Evolutionary conservation across 2,888 invertebrate genomes (phyloP), one percentile per base, ranked within the genome.

Genomic region (Deroplatys truncata): DNA sequence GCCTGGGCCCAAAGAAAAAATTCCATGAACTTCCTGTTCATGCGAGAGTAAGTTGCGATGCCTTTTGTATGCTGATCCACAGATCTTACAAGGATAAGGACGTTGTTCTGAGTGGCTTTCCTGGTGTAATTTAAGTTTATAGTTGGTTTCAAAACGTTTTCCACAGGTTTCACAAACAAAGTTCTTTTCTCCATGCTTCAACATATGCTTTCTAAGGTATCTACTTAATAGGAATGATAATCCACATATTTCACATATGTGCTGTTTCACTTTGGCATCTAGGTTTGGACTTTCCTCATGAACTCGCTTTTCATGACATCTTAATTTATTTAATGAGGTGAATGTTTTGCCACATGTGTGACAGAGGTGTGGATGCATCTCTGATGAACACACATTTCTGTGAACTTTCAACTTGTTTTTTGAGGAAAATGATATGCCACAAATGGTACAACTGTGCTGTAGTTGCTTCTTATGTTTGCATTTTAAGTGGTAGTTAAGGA

Each of bases 1-100:
- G 28, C 85, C 85, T 49, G 85, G 85, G 8, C 85, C 85, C 56
- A 85, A 85, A 16, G 85, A 85, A 85, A 85, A 85, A 49, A 85
- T 85, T 3, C 85, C 85, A 49, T 85, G 85, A n/a, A 85, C 85
- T 28, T 85, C 85, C 28, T 85, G 85, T 16, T 88, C 88, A 92
- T 95, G 95, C 90, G 93, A 94, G 88, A 94, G 94, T 20, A 95
- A 92, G 92, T 95, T 95, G 29, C 95, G 92, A 90, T 93, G 93
- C 91, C 95, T 95, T 8, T 94, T 94, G 91, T 95, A 95, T 43
- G 88, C 82, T 16, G 86, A 85, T 28, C 90, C 90, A 82, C 90
- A 90, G 28, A 88, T 85, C 25, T 88, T 84, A 86, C 90, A 90
- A 43, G 31, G n/a, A 87, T 72, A 94, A 0, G 92, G 93, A 91